Conservation (phyloP, 2,113 vertebrate species). For the Paradisaea rubra region DNA sequence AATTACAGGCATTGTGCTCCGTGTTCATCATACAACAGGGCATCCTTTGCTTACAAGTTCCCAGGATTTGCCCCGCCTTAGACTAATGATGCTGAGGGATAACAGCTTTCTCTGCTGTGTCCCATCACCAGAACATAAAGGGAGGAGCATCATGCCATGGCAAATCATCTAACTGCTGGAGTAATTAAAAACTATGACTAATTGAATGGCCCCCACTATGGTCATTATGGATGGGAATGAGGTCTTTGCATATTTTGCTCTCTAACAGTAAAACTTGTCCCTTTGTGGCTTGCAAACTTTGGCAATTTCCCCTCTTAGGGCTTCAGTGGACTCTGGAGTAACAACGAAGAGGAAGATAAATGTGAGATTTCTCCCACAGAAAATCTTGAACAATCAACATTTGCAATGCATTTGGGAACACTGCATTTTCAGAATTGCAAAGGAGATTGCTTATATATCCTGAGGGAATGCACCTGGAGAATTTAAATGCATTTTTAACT, state of each 20-base stretch:
- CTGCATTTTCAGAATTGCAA: neutral
- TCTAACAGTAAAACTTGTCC: neutral
- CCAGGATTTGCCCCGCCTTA: neutral
- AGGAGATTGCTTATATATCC: neutral
- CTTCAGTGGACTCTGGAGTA: neutral
- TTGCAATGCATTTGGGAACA: neutral
- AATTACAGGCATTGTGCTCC: neutral
- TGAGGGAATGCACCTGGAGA: neutral
- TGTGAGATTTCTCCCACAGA: neutral
- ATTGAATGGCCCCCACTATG: neutral
- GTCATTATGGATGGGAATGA: neutral
- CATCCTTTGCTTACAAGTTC: neutral
- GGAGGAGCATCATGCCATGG: neutral
- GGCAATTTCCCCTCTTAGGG: neutral
- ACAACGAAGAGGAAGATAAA: neutral
- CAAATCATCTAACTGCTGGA: neutral
- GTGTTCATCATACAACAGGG: neutral
- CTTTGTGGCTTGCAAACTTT: neutral
- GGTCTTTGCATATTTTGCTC: neutral
- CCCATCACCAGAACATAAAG: neutral
- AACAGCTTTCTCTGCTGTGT: neutral
- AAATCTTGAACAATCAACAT: neutral
- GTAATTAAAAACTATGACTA: neutral
- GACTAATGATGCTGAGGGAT: neutral
- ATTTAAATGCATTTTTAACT: neutral